Base-by-base conservation (phyloP, 2,113 vertebrate genomes). In the Gymnocephalus cernua region DNA sequence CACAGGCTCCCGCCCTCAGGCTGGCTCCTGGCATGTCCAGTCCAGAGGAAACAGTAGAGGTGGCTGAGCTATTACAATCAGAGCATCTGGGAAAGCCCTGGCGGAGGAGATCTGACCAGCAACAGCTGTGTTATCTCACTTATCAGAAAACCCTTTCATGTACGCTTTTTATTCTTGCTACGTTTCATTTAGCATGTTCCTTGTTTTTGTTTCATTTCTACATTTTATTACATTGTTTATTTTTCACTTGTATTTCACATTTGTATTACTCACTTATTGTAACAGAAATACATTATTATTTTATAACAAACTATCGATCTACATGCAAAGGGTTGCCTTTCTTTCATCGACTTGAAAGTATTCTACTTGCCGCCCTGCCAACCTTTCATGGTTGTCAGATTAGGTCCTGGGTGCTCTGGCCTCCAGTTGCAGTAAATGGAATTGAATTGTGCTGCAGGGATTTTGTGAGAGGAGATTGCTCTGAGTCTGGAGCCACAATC, bases 361-460 rank as follows among this genome's bases (percentile, higher is more conserved):
- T 84, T 71, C 59, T 66, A 47, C 72, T 69, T 58, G 82, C 51
- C 3, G 38, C 74, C 62, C 65, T 68, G 63, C 73, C 83, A 87
- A 80, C 71, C 88, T 86, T 84, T 89, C 82, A 88, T 85, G 86
- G 59, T 83, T 90, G 82, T 85, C 86, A 86, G 86, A 86, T 92
- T 80, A 80, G 45, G 58, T 80, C 74, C 67, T 10, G 59, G 85
- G 68, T 70, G 75, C 72, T 78, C 56, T 87, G 82, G 69, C 92
- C 91, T 88, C 79, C 76, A 77, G 92, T 88, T 86, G 19, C 44
- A 66, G 47, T 51, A 87, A 83, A 76, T 73, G 84, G 89, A 91
- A 93, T 91, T 92, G 91, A 90, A 92, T 87, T 91, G 87, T 86
- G 89, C 88, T 86, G 83, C 65, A 44, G 93, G 88, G 90, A 91